A percentile compares a stretch with the other conserved stretches of the same genome.
Evolutionary conservation across 2,797 vertebrate genomes (phyloP).

Genomic region (Lithobates sylvaticus): DNA sequence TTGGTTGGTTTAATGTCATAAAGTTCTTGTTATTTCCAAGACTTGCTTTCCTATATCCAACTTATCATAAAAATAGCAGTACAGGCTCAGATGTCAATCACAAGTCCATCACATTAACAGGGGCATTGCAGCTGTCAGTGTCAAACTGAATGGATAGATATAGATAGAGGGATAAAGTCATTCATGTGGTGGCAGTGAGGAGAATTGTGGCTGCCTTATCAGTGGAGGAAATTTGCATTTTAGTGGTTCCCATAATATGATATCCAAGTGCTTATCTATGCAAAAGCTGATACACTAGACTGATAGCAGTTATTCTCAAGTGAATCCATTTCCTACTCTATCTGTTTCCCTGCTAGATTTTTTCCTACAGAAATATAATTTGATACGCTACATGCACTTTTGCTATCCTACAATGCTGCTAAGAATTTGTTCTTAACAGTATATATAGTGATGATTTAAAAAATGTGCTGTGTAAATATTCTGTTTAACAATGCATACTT

Average conservation of each 20-base stretch:
- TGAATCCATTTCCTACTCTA: conserved; percentile 40
- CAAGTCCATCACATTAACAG: conserved; percentile 72
- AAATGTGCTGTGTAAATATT: not conserved
- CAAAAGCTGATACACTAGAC: conserved; percentile 41
- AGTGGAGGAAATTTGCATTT: conserved; percentile 63
- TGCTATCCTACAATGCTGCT: not conserved
- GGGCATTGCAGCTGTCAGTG: conserved; percentile 71
- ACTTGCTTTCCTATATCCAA: conserved; percentile 67
- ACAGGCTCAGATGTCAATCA: conserved; percentile 68
- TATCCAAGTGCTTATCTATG: conserved; percentile 54
- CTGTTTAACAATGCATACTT: not conserved
- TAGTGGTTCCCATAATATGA: conserved; percentile 47
- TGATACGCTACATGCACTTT: conserved; percentile 20
- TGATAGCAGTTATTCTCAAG: conserved; percentile 55
- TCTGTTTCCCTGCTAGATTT: not conserved
- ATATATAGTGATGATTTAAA: conserved; percentile 15
- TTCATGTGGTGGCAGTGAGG: conserved; percentile 64
- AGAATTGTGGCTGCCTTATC: conserved; percentile 69
- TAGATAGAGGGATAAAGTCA: conserved; percentile 71
- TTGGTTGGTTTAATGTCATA: conserved; percentile 44
- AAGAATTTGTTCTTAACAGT: conserved; percentile 18
- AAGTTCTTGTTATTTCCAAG: conserved; percentile 64
- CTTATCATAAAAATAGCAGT: conserved; percentile 66
- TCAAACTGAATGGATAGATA: conserved; percentile 66
- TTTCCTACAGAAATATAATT: conserved; percentile 32